Percentiles rank a stretch among this genome's conserved stretches.
Evolutionary conservation across 2,888 invertebrate species (phyloP).

Genomic region (Ochropleura leucogaster): DNA sequence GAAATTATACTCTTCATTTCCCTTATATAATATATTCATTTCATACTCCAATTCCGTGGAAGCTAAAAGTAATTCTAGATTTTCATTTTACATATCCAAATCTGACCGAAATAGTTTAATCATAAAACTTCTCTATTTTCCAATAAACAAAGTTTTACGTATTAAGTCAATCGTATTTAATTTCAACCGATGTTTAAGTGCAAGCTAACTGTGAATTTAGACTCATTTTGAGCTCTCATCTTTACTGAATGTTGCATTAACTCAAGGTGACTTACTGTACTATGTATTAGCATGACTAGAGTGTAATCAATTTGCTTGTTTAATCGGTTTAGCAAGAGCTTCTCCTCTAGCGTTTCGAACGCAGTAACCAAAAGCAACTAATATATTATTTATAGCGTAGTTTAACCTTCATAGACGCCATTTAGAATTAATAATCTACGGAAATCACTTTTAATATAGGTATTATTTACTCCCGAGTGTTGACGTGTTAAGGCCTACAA

Average conservation of each 20-base stretch:
- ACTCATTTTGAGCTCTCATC: background rate
- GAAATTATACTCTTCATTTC: no score
- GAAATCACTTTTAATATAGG: conserved; percentile 38
- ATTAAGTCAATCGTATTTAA: no score
- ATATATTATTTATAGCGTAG: conserved; percentile 61
- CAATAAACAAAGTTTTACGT: no score
- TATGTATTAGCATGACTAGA: conserved; percentile 33
- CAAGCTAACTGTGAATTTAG: background rate
- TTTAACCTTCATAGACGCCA: conserved; percentile 28
- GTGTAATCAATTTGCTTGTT: conserved; percentile 58
- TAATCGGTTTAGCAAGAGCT: conserved; percentile 55
- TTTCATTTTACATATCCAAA: no score
- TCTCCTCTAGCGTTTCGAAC: conserved; percentile 37
- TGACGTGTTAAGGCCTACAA: conserved; percentile 8
- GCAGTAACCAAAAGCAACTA: conserved; percentile 28
- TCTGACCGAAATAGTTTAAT: no score
- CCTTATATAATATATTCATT: no score
- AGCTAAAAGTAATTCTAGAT: no score
- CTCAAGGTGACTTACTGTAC: background rate
- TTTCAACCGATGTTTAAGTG: no score
- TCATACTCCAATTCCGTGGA: no score
- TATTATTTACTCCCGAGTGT: conserved; percentile 6
- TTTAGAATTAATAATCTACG: conserved; percentile 36
- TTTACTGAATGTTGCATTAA: conserved; percentile 9
- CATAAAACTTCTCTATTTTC: no score